Evolutionary conservation across 2,113 vertebrate species (phyloP), one percentile per base, ranked within the genome.

Genomic region (Pachypanchax playfairii): DNA sequence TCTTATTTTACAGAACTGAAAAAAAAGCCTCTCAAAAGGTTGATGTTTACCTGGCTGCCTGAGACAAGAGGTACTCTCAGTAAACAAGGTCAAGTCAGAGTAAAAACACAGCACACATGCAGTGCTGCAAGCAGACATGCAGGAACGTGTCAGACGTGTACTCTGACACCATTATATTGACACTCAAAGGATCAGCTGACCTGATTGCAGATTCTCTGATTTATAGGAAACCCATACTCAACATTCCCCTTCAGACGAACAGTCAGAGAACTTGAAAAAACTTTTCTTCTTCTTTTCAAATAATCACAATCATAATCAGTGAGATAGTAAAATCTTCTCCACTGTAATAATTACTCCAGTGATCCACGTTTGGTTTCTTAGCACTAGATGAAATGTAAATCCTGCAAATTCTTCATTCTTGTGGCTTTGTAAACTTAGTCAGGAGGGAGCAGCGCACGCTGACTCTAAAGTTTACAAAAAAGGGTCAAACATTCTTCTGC

Each of bases 171-270:
- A 14, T 4, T 9, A 21, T 13, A 42, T n/a, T 75, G 42, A 55
- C 44, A 21, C 56, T 54, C 56, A 58, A 76, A 56, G 42, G 11
- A 21, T 53, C 56, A 59, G 54, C 69, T 75, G 54, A 70, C 42
- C 31, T 52, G 41, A 69, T 38, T 50, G 22, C 39, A 77, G 41
- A 74, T 21, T 53, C 48, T 41, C 38, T 33, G 64, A 85, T 75
- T 81, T 56, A 83, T 25, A 70, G 66, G 79, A 89, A 85, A 85
- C 54, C n/a, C 70, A 68, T 72, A 87, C 60, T 49, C 39, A 58
- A 87, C 75, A 83, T 79, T 78, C 46, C 46, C 69, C 14, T 31
- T 36, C 6, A 49, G 57, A 56, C 28, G 44, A 51, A 60, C 26
- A 56, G 66, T n/a, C n/a, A 76, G 52, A 80, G 42, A 33, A 20